A percentile compares a stretch with the other conserved stretches of the same genome.
Evolutionary conservation across 1,140 invertebrate genomes (phyloP).

Genomic region (Colletes latitarsis): DNA sequence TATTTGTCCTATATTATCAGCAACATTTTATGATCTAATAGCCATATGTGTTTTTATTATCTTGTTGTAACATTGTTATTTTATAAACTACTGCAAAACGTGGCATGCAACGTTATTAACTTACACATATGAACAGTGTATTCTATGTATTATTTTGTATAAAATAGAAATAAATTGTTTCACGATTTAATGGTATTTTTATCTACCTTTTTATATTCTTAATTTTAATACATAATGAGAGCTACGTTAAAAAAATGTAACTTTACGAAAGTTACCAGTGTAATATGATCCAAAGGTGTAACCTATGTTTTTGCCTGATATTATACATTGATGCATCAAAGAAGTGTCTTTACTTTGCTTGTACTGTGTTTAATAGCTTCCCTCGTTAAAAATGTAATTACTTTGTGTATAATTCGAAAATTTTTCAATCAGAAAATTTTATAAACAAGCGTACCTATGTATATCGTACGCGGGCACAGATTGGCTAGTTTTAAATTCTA

Average conservation of each 20-base stretch:
- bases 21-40: neutral
- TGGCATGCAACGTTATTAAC: neutral
- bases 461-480: neutral
- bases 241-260: too few species aligned
- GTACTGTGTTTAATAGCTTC: neutral
- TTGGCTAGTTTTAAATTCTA: constrained; percentile 4
- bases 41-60: neutral
- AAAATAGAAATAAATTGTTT: neutral
- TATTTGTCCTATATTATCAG: constrained; percentile 24
- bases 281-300: too few species aligned
- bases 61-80: neutral
- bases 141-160: neutral
- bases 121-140: neutral
- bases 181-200: neutral
- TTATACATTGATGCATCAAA: too few species aligned
- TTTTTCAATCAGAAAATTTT: neutral
- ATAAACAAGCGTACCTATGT: neutral
- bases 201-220: neutral
- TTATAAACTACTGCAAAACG: neutral
- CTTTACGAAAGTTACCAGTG: too few species aligned
- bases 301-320: too few species aligned
- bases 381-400: neutral
- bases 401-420: too few species aligned
- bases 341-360: neutral
- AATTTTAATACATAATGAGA: neutral